Base-by-base conservation (phyloP, 2,113 vertebrate species). In the Tyrannus savana region DNA sequence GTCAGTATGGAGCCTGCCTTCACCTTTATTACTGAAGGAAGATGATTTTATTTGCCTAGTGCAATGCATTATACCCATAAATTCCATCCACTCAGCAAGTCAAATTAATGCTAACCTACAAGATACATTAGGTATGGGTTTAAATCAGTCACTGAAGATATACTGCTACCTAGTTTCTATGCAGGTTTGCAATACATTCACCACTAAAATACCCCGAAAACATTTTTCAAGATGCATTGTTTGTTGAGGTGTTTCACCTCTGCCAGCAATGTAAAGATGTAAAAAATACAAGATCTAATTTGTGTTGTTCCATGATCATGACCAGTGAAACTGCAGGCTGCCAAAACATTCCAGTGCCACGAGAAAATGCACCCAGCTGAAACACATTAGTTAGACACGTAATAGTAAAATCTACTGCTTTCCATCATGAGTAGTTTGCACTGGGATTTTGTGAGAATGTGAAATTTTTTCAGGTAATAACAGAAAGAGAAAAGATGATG, bases 131-230 rank as follows among this genome's bases (percentile, higher is more conserved):
- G 95, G 91, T 97, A 97, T 87, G 94, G 90, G 97, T 95, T 98
- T 98, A 98, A 98, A 98, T 98, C 98, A 97, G 97, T 98, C 97
- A 97, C 93, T 97, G 97, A 96, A 98, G 96, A 98, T 98, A 97
- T 97, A 98, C 82, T 94, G 95, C 97, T 96, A 93, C 73, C 69
- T 35, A 93, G 95, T 96, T 97, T 97, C 97, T 89, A 96, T 90
- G 94, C 96, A 97, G 96, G 91, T 97, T 97, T 97, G 90, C 97
- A 97, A 97, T 97, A 97, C 97, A 98, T 97, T 96, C 95, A 95
- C 91, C 72, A 83, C 84, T 95, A 86, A 95, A 95, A 95, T 59
- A 91, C 41, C 37, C 91, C 75, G 91, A 94, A 97, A 97, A 95
- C 91, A 92, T 96, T 97, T 90, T 97, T 97, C 95, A 94, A 95